Base-by-base conservation (phyloP, 2,888 invertebrate genomes). In the Eupithecia centaureata region DNA sequence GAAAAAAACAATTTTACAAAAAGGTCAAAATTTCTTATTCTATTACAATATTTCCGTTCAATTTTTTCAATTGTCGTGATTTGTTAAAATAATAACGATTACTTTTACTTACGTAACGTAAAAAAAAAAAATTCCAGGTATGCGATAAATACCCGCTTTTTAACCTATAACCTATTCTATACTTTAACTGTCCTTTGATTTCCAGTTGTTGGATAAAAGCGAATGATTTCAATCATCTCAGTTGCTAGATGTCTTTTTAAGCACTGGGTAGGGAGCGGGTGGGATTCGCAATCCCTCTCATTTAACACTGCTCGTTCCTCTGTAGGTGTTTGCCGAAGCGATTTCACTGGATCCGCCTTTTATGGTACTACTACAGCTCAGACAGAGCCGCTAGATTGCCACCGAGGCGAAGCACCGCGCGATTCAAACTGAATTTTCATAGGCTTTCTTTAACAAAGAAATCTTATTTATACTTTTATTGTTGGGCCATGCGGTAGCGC, bases 261-360 rank as follows among this genome's bases (percentile, higher is more conserved):
- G 82, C 82, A 83, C 82, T 81, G 79, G 82, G 80, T 75, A 78
- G 81, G 75, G 78, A 32, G 72, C 71, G 74, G 76, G 75, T 54
- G 66, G 80, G 77, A 75, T 73, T 82, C 87, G 81, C 88, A 91
- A 93, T 93, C 93, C 93, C 90, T 93, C 93, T 93, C 92, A 93
- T 93, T 93, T 93, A 92, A 90, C 92, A 92, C 89, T 86, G 89
- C 89, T 91, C 89, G 86, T 86, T 89, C 84, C 87, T 89, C 90
- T 91, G 91, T 89, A 92, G 92, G 90, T 93, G 91, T 93, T 92
- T 93, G 92, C 92, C 89, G 90, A 92, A 93, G 90, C 92, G 93
- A 92, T 93, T 90, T 81, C 84, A 84, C 81, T 84, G 86, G 88
- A 92, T 91, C 89, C 86, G 86, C 85, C 93, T 87, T 92, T 93